Conservation (phyloP, 1,140 invertebrate genomes). For the Araneus ventricosus region DNA sequence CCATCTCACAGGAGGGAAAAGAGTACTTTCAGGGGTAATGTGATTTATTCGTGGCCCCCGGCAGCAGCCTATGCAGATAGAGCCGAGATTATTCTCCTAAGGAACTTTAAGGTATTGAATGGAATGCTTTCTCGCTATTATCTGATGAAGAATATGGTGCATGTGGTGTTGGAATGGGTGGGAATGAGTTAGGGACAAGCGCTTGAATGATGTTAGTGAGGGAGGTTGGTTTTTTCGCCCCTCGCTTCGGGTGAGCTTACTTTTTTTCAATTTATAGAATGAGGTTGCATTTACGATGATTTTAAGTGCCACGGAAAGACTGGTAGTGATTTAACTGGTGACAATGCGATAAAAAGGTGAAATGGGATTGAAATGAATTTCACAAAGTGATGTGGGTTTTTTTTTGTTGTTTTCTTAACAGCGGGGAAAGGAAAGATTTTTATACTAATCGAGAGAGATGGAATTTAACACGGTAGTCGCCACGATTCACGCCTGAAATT, state of each 20-base stretch:
- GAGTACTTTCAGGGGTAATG: constrained; percentile 32
- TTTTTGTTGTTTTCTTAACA: neutral
- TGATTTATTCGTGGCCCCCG: constrained; percentile 35
- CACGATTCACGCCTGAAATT: too few species aligned
- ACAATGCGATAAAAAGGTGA: constrained; percentile 13
- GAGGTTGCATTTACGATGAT: constrained; percentile 13
- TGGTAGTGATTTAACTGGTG: constrained; percentile 18
- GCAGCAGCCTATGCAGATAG: constrained; percentile 48
- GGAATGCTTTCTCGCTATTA: constrained; percentile 58
- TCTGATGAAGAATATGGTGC: constrained; percentile 55
- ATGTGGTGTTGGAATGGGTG: neutral
- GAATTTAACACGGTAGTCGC: too few species aligned
- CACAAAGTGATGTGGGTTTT: neutral
- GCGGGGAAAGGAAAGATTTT: neutral
- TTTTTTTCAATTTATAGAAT: constrained; percentile 28
- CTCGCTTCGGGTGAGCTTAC: neutral
- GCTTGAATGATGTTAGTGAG: constrained; percentile 4
- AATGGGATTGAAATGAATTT: constrained; percentile 40
- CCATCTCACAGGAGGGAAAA: neutral
- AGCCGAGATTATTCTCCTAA: constrained; percentile 59
- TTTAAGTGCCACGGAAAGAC: constrained; percentile 34
- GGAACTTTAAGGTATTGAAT: constrained; percentile 59
- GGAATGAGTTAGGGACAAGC: constrained; percentile 34
- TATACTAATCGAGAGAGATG: too few species aligned
- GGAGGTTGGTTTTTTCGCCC: neutral